Evolutionary conservation across 2,113 vertebrate species (phyloP), one percentile per base, ranked within the genome.

Genomic region (Lycocorax pyrrhopterus): DNA sequence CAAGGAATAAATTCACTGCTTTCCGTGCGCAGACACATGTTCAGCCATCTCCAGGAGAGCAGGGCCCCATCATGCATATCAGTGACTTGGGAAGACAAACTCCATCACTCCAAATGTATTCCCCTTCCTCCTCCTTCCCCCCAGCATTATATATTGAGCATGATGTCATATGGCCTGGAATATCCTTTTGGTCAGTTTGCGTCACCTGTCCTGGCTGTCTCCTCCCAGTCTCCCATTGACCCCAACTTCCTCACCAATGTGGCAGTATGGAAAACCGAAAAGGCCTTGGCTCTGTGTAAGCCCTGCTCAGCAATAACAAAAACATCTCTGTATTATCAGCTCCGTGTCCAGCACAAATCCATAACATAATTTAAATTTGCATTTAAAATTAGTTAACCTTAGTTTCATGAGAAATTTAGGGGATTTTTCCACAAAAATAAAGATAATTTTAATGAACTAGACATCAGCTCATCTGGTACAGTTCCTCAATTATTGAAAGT

Each of bases 1-100:
- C 9, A n/a, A 46, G 30, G 20, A 35, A 18, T 32, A 2, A 22
- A 35, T 22, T 41, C 14, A 8, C 14, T 21, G 3, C 20, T 82
- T 26, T 35, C 25, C 53, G 12, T 22, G 30, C n/a, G 33, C 53
- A 39, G 62, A 30, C 16, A 26, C 14, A 10, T 56, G 32, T 23
- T 81, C 51, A 66, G 32, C 17, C 18, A 51, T 16, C 37, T 66
- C 32, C 4, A 23, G 51, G 32, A 33, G 12, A 58, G 18, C 15
- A 35, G 10, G 6, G 11, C 2, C 5, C 16, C 30, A 17, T 72
- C 22, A 25, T 0, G 0, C 6, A 4, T 33, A 44, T 33, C 9
- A 10, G 25, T n/a, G 12, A 47, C 29, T 53, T 26, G 20, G n/a
- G 20, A 68, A 76, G 39, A n/a, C 20, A 35, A 83, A 35, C 8